Conservation (phyloP, 2,888 invertebrate genomes). For the Sussaba pulchella region DNA sequence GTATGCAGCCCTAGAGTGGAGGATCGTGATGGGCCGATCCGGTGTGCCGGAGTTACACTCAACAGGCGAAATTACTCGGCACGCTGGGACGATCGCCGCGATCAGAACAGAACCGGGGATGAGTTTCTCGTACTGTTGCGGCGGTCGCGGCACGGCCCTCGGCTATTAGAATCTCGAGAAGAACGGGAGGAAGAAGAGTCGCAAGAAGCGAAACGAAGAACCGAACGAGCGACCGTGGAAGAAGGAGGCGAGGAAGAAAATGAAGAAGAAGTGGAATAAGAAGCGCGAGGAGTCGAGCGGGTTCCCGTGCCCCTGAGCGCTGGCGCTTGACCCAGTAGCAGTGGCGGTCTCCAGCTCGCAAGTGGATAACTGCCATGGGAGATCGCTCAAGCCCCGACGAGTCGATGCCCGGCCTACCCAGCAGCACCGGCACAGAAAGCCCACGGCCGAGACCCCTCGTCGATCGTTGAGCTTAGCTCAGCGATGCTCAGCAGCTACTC, state of each 20-base stretch:
- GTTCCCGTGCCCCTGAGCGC: slow-evolving; percentile 77
- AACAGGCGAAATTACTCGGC: slow-evolving; percentile 58
- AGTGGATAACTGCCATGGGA: slow-evolving; percentile 79
- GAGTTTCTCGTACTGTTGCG: slow-evolving; percentile 50
- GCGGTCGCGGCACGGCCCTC: slow-evolving; percentile 47
- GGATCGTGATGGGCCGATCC: slow-evolving; percentile 62
- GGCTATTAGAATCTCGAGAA: slow-evolving; percentile 48
- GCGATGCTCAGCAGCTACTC: slow-evolving; percentile 25
- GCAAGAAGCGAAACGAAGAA: slow-evolving; percentile 62
- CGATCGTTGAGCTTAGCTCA: slow-evolving; percentile 38
- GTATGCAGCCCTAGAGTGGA: slow-evolving; percentile 39
- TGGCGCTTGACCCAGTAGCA: slow-evolving; percentile 80
- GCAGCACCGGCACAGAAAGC: slow-evolving; percentile 44
- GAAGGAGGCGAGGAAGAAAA: slow-evolving; percentile 39
- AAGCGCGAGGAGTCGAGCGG: slow-evolving; percentile 64
- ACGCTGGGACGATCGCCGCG: slow-evolving; percentile 54
- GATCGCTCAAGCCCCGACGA: slow-evolving; percentile 74
- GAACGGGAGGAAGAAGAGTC: slow-evolving; percentile 52
- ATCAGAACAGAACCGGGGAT: slow-evolving; percentile 42
- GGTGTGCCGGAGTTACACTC: slow-evolving; percentile 62
- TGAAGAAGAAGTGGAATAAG: slow-evolving; percentile 59
- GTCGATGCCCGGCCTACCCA: slow-evolving; percentile 65
- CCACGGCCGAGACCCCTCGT: slow-evolving; percentile 49
- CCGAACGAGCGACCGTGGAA: slow-evolving; percentile 51
- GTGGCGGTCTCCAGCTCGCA: slow-evolving; percentile 75